Percentiles rank a stretch among this genome's conserved stretches.
These are phyloP conservation scores for Neotoxoptera formosana DNA, from an alignment of 1,140 invertebrate species.

Conservation along the genomic window DNA sequence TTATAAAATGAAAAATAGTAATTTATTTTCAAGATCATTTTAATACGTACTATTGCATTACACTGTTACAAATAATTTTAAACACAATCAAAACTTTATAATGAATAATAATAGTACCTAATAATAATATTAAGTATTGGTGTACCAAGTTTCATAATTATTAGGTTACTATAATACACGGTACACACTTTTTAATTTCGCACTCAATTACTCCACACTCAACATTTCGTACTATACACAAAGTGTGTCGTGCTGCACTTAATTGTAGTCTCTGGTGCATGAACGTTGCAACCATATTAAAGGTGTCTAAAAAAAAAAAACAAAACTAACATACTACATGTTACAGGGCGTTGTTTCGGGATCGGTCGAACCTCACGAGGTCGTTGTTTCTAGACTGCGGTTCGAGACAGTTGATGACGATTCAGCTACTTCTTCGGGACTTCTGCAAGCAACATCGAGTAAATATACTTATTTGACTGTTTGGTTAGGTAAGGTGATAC, in stretches of 20 bases:
- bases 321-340: background rate
- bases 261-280: background rate
- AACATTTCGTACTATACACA: background rate
- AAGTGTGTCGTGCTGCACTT: background rate
- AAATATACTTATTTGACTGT: background rate
- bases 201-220: too few relatives aligned
- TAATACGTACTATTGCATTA: background rate
- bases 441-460: background rate
- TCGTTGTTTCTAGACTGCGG: conserved; percentile 62
- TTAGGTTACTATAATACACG: background rate
- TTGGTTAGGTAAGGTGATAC: background rate
- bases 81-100: too few relatives aligned
- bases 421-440: background rate
- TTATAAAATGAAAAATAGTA: too few relatives aligned
- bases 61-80: background rate
- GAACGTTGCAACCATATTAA: background rate
- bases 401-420: background rate
- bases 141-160: background rate
- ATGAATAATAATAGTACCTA: too few relatives aligned
- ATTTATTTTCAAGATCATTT: too few relatives aligned
- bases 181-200: too few relatives aligned
- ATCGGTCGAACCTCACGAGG: conserved; percentile 76
- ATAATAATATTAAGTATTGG: background rate
- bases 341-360: conserved; percentile 79
- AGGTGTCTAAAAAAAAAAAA: background rate